Evolutionary conservation across 2,113 vertebrate species (phyloP), one percentile per base, ranked within the genome.

Genomic region (Thunnus maccoyii): DNA sequence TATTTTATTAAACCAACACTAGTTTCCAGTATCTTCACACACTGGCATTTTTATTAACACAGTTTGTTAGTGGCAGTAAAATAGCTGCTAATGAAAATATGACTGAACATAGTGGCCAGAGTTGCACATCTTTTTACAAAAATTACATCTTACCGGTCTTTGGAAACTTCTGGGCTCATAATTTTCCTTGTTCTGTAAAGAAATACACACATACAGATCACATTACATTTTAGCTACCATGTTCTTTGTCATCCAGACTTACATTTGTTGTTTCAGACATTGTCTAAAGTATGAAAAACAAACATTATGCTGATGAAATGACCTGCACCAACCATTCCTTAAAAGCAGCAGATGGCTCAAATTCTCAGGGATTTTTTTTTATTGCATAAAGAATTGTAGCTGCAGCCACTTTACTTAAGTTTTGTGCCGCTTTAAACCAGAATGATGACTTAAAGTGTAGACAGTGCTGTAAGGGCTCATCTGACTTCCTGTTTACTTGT

Each of bases 161-260:
- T 84, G 89, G 5, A 72, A 76, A 58, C 13, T 57, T 54, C 68
- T 87, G 44, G 94, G 94, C 20, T 94, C 85, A 30, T 86, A 48
- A 84, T 96, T 96, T 72, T 96, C 95, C 60, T 96, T 96, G 83
- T 95, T 95, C 95, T 96, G 88, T 70, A 68, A 68, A 86, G 25
- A 62, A 57, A 68, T 56, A 15, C 66, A 79, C 5, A 69, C 2
- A 72, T 44, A 68, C 9, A 73, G 10, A 16, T 55, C n/a, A 60
- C 11, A 58, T 69, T 2, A 41, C 17, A 58, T 13, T 71, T 61
- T 3, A 55, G 14, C 7, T 17, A 41, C 5, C 44, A 22, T 17
- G 13, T 16, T 2, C 61, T 22, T 56, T 16, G 10, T 54, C 6
- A 44, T n/a, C 27, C 17, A 75, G 13, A 32, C 11, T 20, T 11